These are phyloP conservation scores for Exephanes ischioxanthus DNA, from an alignment of 2,888 invertebrate genomes.

Conservation along the genomic window DNA sequence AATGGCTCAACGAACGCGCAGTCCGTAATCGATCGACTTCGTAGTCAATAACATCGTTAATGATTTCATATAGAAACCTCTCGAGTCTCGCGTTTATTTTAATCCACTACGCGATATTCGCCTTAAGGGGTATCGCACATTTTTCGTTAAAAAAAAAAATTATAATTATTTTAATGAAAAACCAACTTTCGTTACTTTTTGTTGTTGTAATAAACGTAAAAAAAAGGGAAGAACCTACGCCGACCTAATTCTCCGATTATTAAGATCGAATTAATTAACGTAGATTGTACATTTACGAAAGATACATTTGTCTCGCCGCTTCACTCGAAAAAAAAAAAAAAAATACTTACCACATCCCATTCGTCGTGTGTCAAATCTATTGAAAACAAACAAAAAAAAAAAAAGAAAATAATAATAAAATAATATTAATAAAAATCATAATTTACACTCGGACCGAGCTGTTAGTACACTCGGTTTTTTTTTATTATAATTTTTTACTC, in stretches of 20 bases:
- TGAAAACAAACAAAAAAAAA: constrained; percentile 1
- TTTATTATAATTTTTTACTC: constrained; percentile 41
- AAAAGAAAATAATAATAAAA: constrained; percentile 21
- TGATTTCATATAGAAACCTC: constrained; percentile 49
- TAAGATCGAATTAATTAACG: constrained; percentile 49
- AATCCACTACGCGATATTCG: constrained; percentile 46
- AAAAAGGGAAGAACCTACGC: constrained; percentile 15
- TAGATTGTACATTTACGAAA: constrained; percentile 49
- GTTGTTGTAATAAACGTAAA: constrained; percentile 26
- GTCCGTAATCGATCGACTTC: constrained; percentile 54
- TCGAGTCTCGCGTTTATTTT: constrained; percentile 24
- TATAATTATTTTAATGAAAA: background rate
- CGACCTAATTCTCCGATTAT: constrained; percentile 62
- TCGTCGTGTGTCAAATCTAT: constrained; percentile 46
- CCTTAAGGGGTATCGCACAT: constrained; percentile 40
- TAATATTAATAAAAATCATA: constrained; percentile 18
- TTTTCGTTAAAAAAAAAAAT: constrained; percentile 29
- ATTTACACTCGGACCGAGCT: constrained; percentile 26
- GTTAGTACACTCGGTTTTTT: constrained; percentile 29
- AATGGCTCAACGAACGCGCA: constrained; percentile 7
- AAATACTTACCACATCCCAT: constrained; percentile 4
- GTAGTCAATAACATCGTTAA: constrained; percentile 56
- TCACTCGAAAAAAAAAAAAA: constrained; percentile 40
- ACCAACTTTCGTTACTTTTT: background rate
- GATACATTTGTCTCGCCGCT: constrained; percentile 55